A percentile compares a stretch with the other conserved stretches of the same genome.
phyloP scores from a whole-genome alignment of 1,140 invertebrate species.

The Hyphantria cunea region DNA sequence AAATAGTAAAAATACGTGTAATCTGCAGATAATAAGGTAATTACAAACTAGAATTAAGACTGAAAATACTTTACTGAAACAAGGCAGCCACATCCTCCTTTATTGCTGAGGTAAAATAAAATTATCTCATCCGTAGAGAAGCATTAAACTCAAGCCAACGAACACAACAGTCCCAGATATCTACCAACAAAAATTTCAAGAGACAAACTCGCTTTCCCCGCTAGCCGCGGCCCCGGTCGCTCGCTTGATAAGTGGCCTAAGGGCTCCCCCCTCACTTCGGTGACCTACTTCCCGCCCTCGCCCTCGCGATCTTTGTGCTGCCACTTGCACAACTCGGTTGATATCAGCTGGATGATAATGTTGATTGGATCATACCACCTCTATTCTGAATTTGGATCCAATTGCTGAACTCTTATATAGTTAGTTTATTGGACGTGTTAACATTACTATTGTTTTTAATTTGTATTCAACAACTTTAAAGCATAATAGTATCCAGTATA shows the following conservation, averaged over 20 bases:
- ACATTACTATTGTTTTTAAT: neutral
- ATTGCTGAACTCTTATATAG: constrained; percentile 32
- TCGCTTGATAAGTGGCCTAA: constrained; percentile 77
- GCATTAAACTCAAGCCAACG: constrained; percentile 22
- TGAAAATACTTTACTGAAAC: constrained; percentile 1
- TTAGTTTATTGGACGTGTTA: constrained; percentile 15
- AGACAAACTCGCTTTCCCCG: constrained; percentile 68
- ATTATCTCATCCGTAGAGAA: constrained; percentile 29
- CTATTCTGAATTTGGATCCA: constrained; percentile 33
- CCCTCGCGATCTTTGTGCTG: constrained; percentile 75
- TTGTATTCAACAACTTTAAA: constrained; percentile 11
- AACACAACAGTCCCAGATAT: constrained; percentile 35
- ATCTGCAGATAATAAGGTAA: neutral
- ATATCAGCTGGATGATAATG: constrained; percentile 76
- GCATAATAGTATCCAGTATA: no score
- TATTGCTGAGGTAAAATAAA: constrained; percentile 20
- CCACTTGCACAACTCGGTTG: constrained; percentile 73
- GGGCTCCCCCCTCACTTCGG: constrained; percentile 64
- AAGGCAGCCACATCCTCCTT: constrained; percentile 2
- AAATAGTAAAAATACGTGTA: no score
- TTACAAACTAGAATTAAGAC: neutral
- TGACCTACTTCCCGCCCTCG: constrained; percentile 71
- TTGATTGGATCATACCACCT: constrained; percentile 43
- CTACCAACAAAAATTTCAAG: constrained; percentile 63
- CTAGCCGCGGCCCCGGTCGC: constrained; percentile 59